These are phyloP conservation scores for Tiliacea citrago DNA, from an alignment of 2,888 invertebrate genomes.

Conservation along the genomic window DNA sequence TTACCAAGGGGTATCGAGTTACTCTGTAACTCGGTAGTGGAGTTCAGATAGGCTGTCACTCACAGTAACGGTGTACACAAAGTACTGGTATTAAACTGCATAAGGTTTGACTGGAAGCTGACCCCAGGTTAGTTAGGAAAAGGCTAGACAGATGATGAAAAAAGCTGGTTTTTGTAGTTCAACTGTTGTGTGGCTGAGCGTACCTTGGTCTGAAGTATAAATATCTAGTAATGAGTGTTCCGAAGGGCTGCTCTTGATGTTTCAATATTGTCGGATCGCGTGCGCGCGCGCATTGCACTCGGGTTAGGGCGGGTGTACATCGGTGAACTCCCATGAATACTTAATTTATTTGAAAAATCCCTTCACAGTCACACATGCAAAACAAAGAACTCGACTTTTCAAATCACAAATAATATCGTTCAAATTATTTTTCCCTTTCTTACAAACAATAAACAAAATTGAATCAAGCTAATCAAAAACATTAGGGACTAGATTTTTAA, in stretches of 20 bases:
- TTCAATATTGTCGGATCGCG: conserved; percentile 78
- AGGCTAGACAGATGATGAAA: neutral
- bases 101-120: neutral
- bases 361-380: too few relatives aligned
- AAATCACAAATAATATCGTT: too few relatives aligned
- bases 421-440: too few relatives aligned
- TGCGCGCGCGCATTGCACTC: conserved; percentile 74
- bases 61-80: too few relatives aligned
- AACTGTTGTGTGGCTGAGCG: conserved; percentile 11
- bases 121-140: neutral
- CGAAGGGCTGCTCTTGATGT: conserved; percentile 76
- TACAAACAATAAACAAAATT: too few relatives aligned
- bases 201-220: conserved; percentile 48
- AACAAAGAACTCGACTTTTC: too few relatives aligned
- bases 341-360: too few relatives aligned
- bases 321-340: neutral
- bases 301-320: conserved; percentile 41
- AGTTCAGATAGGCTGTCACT: neutral
- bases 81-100: neutral
- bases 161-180: neutral
- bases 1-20: neutral
- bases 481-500: neutral
- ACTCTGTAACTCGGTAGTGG: neutral
- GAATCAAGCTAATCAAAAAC: neutral
- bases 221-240: conserved; percentile 68